A percentile compares a stretch with the other conserved stretches of the same genome.
Evolutionary conservation across 2,113 vertebrate genomes (phyloP).

Genomic region (Australoheros scitulus): DNA sequence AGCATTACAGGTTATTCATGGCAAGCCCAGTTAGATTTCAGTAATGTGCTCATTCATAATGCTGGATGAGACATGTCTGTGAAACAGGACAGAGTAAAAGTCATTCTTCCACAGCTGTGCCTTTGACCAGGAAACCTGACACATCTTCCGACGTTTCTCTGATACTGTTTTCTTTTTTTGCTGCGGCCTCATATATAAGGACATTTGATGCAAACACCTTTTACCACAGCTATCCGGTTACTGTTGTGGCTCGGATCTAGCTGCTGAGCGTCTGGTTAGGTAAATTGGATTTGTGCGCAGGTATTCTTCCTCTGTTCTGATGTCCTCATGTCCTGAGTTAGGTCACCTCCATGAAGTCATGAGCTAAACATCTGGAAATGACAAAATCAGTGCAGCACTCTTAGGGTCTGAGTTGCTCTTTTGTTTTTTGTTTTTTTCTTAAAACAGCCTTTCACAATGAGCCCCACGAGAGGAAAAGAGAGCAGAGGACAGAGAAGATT

Average conservation of each 20-base stretch:
- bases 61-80: slow-evolving; percentile 35
- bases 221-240: slow-evolving; percentile 42
- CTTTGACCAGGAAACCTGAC: slow-evolving; percentile 58
- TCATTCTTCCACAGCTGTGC: slow-evolving; percentile 54
- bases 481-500: slow-evolving; percentile 41
- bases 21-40: neutral
- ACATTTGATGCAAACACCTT: slow-evolving; percentile 10
- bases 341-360: slow-evolving; percentile 76
- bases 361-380: slow-evolving; percentile 76
- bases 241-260: slow-evolving; percentile 18
- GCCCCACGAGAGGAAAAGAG: slow-evolving; percentile 50
- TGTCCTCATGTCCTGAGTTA: slow-evolving; percentile 62
- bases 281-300: slow-evolving; percentile 26
- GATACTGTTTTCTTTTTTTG: slow-evolving; percentile 12
- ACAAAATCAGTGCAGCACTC: slow-evolving; percentile 73
- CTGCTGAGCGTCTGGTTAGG: slow-evolving; percentile 22
- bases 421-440: neutral
- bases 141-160: slow-evolving; percentile 25
- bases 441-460: slow-evolving; percentile 56
- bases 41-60: slow-evolving; percentile 21
- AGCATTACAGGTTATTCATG: neutral
- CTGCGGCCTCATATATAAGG: neutral
- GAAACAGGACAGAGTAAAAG: slow-evolving; percentile 40
- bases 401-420: slow-evolving; percentile 16
- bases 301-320: slow-evolving; percentile 34